These are phyloP conservation scores for Pandemis heparana DNA, from an alignment of 2,888 invertebrate species.

Conservation along the genomic window DNA sequence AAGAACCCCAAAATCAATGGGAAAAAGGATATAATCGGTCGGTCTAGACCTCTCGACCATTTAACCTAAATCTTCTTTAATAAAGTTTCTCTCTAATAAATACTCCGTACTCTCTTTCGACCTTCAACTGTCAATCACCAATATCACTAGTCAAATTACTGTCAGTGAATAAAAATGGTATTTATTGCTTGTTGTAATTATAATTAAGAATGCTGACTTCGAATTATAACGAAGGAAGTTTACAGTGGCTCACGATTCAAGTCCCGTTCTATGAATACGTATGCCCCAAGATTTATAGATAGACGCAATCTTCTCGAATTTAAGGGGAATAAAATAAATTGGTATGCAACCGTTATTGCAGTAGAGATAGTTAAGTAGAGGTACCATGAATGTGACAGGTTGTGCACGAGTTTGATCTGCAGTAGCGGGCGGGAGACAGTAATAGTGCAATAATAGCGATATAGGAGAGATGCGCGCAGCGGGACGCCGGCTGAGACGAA, in stretches of 20 bases:
- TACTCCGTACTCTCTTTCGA: slow-evolving; percentile 43
- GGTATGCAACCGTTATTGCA: slow-evolving; percentile 59
- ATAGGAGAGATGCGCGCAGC: slow-evolving; percentile 71
- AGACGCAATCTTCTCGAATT: slow-evolving; percentile 43
- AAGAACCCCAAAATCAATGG: slow-evolving; percentile 22
- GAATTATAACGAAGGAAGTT: slow-evolving; percentile 25
- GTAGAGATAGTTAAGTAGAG: slow-evolving; percentile 8
- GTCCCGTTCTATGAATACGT: slow-evolving; percentile 35
- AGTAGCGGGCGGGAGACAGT: slow-evolving; percentile 70
- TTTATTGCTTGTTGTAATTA: slow-evolving; percentile 19
- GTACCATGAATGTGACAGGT: slow-evolving; percentile 61
- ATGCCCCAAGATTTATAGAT: slow-evolving; percentile 32
- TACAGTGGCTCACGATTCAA: slow-evolving; percentile 30
- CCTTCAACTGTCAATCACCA: slow-evolving; percentile 65
- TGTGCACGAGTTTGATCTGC: slow-evolving; percentile 71
- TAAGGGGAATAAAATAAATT: slow-evolving; percentile 55
- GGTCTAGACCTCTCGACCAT: slow-evolving; percentile 53
- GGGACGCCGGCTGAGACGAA: slow-evolving; percentile 62
- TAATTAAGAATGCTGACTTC: slow-evolving; percentile 19
- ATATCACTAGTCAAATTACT: slow-evolving; percentile 60
- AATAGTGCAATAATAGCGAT: slow-evolving; percentile 73
- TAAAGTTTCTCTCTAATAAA: slow-evolving; percentile 34
- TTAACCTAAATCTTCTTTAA: slow-evolving; percentile 54
- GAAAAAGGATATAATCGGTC: slow-evolving; percentile 19
- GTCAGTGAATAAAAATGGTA: slow-evolving; percentile 56